Percentiles rank a stretch among this genome's conserved stretches.
Evolutionary conservation across 2,113 vertebrate genomes (phyloP).

Genomic region (Motacilla tschutschensis): DNA sequence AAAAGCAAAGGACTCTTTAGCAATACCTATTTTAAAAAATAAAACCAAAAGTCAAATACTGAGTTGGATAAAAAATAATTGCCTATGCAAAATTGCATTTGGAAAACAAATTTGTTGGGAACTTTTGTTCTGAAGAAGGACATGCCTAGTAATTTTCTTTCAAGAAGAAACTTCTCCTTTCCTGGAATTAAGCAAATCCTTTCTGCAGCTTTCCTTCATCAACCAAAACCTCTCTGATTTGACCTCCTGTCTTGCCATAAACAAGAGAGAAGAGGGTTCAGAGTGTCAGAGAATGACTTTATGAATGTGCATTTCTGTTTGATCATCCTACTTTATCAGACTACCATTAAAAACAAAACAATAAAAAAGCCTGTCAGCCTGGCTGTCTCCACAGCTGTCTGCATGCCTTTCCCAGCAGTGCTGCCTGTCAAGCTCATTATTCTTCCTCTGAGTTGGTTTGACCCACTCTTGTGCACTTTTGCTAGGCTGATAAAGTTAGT

Average conservation of each 20-base stretch:
- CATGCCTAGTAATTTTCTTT: not conserved
- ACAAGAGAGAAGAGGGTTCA: constrained; percentile 23
- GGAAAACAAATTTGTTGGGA: not conserved
- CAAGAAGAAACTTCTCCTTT: not conserved
- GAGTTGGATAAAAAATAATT: not conserved
- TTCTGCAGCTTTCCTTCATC: constrained; percentile 27
- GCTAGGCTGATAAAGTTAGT: constrained; percentile 11
- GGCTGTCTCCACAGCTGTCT: constrained; percentile 36
- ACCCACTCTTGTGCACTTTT: not conserved
- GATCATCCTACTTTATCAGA: constrained; percentile 17
- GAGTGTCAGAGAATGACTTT: constrained; percentile 33
- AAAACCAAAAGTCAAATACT: not conserved
- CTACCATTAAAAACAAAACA: constrained; percentile 14
- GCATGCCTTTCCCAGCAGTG: not conserved
- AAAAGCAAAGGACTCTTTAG: not conserved
- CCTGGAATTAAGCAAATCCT: constrained; percentile 46
- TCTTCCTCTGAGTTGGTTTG: not conserved
- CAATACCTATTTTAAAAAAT: not conserved
- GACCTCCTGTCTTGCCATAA: constrained; percentile 24
- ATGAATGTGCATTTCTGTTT: constrained; percentile 35
- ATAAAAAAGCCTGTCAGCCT: constrained; percentile 50
- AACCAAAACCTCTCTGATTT: constrained; percentile 6
- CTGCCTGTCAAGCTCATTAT: constrained; percentile 28
- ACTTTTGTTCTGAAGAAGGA: not conserved
- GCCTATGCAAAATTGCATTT: not conserved